Conservation (phyloP, 2,888 invertebrate genomes). For the Gasteruption jaculator region DNA sequence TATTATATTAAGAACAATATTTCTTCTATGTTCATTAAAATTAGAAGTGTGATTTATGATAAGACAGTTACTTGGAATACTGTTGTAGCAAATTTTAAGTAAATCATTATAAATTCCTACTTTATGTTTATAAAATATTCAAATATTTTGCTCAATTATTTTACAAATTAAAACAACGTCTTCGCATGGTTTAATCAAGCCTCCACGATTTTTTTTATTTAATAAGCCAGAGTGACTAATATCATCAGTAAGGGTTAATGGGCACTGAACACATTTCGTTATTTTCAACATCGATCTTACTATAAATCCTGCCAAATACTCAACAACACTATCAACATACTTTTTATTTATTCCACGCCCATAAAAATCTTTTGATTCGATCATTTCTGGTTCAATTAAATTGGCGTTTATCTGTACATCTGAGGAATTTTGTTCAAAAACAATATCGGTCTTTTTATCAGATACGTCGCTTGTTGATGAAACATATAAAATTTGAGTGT, state of each 20-base stretch:
- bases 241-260: slow-evolving; percentile 5
- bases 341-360: slow-evolving; percentile 3
- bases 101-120: slow-evolving; percentile 13
- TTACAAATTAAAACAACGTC: slow-evolving; percentile 19
- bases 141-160: slow-evolving; percentile 15
- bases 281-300: slow-evolving; percentile 11
- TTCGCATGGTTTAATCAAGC: slow-evolving; percentile 10
- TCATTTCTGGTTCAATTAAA: neutral
- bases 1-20: too few species aligned
- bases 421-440: too few species aligned
- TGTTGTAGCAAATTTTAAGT: neutral
- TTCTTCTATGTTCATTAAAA: too few species aligned
- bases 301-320: slow-evolving; percentile 20
- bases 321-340: slow-evolving; percentile 9
- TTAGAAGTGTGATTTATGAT: slow-evolving; percentile 8
- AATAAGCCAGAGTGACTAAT: slow-evolving; percentile 4
- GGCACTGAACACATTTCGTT: slow-evolving; percentile 16
- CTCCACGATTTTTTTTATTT: slow-evolving; percentile 18
- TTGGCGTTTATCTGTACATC: too few species aligned
- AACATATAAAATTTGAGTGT: slow-evolving; percentile 16
- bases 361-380: slow-evolving; percentile 5
- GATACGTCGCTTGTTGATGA: too few species aligned
- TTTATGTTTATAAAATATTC: slow-evolving; percentile 10
- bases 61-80: slow-evolving; percentile 7
- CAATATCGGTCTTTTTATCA: too few species aligned